Percentiles rank a stretch among this genome's conserved stretches.
Conservation (phyloP, 2,888 invertebrate genomes). For the Melikaiella ostensackeni region DNA sequence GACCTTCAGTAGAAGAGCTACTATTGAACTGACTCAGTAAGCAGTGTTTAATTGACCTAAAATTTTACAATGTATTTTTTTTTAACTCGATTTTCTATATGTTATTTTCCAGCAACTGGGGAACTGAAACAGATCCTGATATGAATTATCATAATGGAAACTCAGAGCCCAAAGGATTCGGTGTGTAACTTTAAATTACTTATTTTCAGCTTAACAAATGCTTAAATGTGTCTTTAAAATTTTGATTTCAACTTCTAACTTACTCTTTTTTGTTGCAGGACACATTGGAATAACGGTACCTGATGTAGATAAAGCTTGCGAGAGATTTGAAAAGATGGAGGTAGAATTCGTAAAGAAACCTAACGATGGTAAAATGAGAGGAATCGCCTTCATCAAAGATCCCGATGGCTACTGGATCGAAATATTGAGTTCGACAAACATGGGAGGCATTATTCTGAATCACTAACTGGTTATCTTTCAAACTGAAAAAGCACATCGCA, state of each 20-base stretch:
- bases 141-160: constrained; percentile 94
- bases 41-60: constrained; percentile 64
- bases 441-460: constrained; percentile 55
- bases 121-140: constrained; percentile 90
- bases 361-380: constrained; percentile 95
- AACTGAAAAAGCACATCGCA: not conserved
- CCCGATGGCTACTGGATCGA: constrained; percentile 99
- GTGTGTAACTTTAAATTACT: constrained; percentile 70
- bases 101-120: constrained; percentile 90
- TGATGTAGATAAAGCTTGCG: constrained; percentile 92
- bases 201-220: constrained; percentile 3
- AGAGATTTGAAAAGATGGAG: constrained; percentile 89
- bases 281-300: constrained; percentile 95
- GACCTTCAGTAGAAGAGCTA: constrained; percentile 91
- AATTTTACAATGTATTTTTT: not conserved
- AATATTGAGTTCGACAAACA: constrained; percentile 82
- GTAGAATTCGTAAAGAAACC: constrained; percentile 95
- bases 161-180: constrained; percentile 92
- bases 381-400: constrained; percentile 95
- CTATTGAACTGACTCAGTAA: constrained; percentile 95
- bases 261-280: constrained; percentile 78
- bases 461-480: not conserved
- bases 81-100: not conserved
- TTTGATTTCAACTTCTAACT: constrained; percentile 3
- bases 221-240: constrained; percentile 39